A percentile compares a stretch with the other conserved stretches of the same genome.
These are phyloP conservation scores for Porites lutea DNA, from an alignment of 64 coral and sea anemone species.

Conservation along the genomic window DNA sequence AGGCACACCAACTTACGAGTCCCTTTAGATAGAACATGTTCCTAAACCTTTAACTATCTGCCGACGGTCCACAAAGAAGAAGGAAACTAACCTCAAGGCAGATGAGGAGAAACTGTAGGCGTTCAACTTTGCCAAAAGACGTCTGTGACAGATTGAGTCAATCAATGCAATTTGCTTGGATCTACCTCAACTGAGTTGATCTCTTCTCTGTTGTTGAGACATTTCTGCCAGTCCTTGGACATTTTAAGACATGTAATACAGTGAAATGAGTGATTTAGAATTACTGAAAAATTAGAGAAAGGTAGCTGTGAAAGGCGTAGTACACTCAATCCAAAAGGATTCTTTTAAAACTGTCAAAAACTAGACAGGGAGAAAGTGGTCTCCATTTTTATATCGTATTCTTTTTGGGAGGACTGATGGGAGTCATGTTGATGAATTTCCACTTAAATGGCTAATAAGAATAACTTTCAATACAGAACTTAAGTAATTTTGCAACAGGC, in stretches of 20 bases:
- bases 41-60: neutral
- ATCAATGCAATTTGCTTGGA: too few species aligned
- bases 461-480: too few species aligned
- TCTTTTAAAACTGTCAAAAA: neutral
- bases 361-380: neutral
- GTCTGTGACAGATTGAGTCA: neutral
- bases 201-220: conserved; percentile 8
- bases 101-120: conserved; percentile 4
- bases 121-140: conserved; percentile 36
- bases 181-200: neutral
- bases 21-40: too few species aligned
- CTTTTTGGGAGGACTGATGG: too few species aligned
- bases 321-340: too few species aligned
- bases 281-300: too few species aligned
- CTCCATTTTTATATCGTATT: neutral
- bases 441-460: too few species aligned
- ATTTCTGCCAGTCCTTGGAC: neutral
- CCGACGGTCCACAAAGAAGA: conserved; percentile 24
- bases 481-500: too few species aligned
- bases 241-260: neutral
- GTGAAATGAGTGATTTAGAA: too few species aligned
- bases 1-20: too few species aligned
- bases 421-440: too few species aligned
- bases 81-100: conserved; percentile 33
- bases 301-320: too few species aligned